Conservation (phyloP, 2,113 vertebrate species). For the Corydoras maculifer region DNA sequence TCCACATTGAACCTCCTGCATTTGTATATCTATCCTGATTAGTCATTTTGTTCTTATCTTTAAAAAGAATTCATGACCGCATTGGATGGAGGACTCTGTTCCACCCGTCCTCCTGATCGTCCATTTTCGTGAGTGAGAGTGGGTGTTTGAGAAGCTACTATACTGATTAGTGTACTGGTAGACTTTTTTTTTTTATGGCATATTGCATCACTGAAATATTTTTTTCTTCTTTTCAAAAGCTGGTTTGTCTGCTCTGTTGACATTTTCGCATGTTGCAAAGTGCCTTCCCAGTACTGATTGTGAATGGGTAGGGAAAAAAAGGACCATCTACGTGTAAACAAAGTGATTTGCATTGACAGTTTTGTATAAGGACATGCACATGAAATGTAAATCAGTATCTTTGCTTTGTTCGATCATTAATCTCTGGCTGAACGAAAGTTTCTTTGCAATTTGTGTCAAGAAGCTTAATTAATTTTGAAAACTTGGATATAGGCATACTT, state of each 20-base stretch:
- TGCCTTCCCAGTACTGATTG: conserved; percentile 76
- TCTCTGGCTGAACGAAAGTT: conserved; percentile 54
- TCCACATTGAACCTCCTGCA: neutral
- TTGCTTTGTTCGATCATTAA: conserved; percentile 67
- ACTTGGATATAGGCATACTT: conserved; percentile 74
- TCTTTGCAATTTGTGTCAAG: conserved; percentile 60
- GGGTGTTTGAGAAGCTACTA: neutral
- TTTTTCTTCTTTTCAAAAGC: conserved; percentile 18
- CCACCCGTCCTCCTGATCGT: neutral
- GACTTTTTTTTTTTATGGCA: conserved; percentile 11
- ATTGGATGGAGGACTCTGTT: neutral
- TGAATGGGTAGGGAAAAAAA: conserved; percentile 60
- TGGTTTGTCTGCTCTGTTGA: conserved; percentile 44
- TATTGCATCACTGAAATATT: conserved; percentile 40
- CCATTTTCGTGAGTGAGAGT: conserved; percentile 29
- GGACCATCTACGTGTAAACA: conserved; percentile 52
- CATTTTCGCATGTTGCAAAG: conserved; percentile 71
- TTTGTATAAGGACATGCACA: conserved; percentile 63
- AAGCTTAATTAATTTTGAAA: conserved; percentile 67
- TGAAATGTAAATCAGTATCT: conserved; percentile 62
- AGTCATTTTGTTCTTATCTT: conserved; percentile 4
- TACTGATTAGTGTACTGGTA: conserved; percentile 16
- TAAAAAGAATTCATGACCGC: neutral
- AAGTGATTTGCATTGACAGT: conserved; percentile 65
- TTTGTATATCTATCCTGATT: neutral